Conservation (phyloP, 1,140 invertebrate genomes). For the Heliconius melpomene region DNA sequence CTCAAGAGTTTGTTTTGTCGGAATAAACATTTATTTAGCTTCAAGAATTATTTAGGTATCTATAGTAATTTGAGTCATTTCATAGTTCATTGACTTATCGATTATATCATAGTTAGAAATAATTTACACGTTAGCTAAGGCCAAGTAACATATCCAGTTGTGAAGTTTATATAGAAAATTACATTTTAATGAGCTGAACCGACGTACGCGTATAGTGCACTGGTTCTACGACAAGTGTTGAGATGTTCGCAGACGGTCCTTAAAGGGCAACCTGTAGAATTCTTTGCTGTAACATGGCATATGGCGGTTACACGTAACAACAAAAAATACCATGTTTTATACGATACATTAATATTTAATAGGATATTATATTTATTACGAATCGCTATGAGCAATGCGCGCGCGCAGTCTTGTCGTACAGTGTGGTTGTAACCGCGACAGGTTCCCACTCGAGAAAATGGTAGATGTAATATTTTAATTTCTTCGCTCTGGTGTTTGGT, state of each 20-base stretch:
- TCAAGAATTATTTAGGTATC: slow-evolving; percentile 25
- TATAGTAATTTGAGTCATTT: slow-evolving; percentile 27
- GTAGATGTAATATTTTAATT: too few species aligned
- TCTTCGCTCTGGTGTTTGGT: too few species aligned
- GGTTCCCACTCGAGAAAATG: too few species aligned
- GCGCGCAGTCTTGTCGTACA: too few species aligned
- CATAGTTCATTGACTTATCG: slow-evolving; percentile 31
- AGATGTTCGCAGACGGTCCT: slow-evolving; percentile 44
- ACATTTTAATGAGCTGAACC: slow-evolving; percentile 57
- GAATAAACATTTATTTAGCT: slow-evolving; percentile 28
- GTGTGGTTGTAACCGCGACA: too few species aligned
- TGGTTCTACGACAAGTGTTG: slow-evolving; percentile 49
- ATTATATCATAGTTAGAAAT: slow-evolving; percentile 37
- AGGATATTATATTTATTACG: slow-evolving; percentile 8
- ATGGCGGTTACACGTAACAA: slow-evolving; percentile 43
- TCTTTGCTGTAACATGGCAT: slow-evolving; percentile 46
- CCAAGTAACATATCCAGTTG: slow-evolving; percentile 33
- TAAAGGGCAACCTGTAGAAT: slow-evolving; percentile 66
- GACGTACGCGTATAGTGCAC: slow-evolving; percentile 51
- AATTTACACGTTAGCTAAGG: slow-evolving; percentile 40
- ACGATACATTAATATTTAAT: slow-evolving; percentile 30
- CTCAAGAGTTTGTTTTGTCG: slow-evolving; percentile 26
- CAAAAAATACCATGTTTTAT: slow-evolving; percentile 39
- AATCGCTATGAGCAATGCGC: background rate
- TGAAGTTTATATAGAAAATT: slow-evolving; percentile 45